These are phyloP conservation scores for Liposcelis brunnea DNA, from an alignment of 2,888 invertebrate species.

Conservation along the genomic window DNA sequence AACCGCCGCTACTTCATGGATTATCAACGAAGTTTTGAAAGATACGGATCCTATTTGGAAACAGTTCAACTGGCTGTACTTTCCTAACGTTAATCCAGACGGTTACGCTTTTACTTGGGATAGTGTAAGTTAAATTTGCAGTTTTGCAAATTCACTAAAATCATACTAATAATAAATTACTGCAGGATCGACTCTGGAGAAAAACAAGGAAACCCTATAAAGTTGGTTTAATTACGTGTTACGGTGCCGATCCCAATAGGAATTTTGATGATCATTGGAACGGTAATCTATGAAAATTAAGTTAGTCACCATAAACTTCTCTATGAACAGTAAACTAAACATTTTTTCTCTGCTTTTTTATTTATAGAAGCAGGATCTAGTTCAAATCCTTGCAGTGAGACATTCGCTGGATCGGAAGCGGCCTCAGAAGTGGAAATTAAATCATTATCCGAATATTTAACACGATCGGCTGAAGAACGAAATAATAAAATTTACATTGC, in stretches of 20 bases:
- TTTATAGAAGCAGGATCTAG: conserved; percentile 23
- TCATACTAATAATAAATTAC: too few relatives aligned
- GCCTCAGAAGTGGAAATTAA: conserved; percentile 32
- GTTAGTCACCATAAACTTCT: too few relatives aligned
- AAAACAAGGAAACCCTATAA: conserved; percentile 19
- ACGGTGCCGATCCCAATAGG: conserved; percentile 29
- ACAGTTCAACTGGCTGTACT: conserved; percentile 19
- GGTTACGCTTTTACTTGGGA: conserved; percentile 24
- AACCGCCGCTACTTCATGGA: conserved; percentile 25
- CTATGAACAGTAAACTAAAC: neutral
- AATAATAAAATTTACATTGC: conserved; percentile 24
- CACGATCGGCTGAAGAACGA: conserved; percentile 17
- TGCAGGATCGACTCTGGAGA: conserved; percentile 30
- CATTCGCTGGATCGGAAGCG: conserved; percentile 27
- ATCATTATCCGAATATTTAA: conserved; percentile 23
- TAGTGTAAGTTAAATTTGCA: neutral
- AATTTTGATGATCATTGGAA: conserved; percentile 28
- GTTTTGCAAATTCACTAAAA: too few relatives aligned
- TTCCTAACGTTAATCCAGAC: conserved; percentile 28
- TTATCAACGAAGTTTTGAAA: conserved; percentile 20
- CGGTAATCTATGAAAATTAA: too few relatives aligned
- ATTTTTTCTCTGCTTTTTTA: neutral
- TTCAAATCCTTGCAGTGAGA: conserved; percentile 27
- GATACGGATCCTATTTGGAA: conserved; percentile 12
- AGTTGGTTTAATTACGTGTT: conserved; percentile 21